Evolutionary conservation across 2,113 vertebrate genomes (phyloP), one percentile per base, ranked within the genome.

Genomic region (Salvator merianae): DNA sequence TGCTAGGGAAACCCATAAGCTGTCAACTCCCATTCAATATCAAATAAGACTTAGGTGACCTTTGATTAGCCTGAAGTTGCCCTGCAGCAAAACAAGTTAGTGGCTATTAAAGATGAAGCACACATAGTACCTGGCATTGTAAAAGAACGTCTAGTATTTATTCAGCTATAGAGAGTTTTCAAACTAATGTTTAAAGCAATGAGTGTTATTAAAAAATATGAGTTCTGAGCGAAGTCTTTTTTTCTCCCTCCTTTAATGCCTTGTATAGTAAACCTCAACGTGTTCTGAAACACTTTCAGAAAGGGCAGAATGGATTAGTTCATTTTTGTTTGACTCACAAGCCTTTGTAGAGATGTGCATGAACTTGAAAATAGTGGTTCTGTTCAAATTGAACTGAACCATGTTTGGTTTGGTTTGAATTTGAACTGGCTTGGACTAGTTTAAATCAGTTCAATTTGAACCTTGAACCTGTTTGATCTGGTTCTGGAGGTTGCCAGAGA

Each of bases 1-100:
- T 47, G 12, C 62, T 85, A n/a, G 80, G 62, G 68, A 71, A 38
- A 86, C 76, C 68, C 32, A 38, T 87, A 93, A 91, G 87, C 90
- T 92, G 88, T 92, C 92, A 93, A 9, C 75, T 92, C 75, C 65
- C 76, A 93, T 93, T 93, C 87, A 88, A 47, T 80, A 91, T 92
- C 90, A 94, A 83, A 80, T 13, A 86, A 55, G 75, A 86, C 72
- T 88, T 0, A 0, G 22, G 73, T 5, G 89, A 93, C 91, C 90
- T 93, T 91, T 94, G 91, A 94, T 93, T 92, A 94, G 38, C 85
- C 84, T 87, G 73, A 59, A 75, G 88, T 81, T 93, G 83, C 79
- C 90, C 84, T 91, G 75, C 87, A 93, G 92, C 87, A 88, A 91
- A 94, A 93, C 86, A 85, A 88, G 68, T 92, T 93, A 91, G 88